Evolutionary conservation across 2,113 vertebrate genomes (phyloP), one percentile per base, ranked within the genome.

Genomic region (Rhea americana): DNA sequence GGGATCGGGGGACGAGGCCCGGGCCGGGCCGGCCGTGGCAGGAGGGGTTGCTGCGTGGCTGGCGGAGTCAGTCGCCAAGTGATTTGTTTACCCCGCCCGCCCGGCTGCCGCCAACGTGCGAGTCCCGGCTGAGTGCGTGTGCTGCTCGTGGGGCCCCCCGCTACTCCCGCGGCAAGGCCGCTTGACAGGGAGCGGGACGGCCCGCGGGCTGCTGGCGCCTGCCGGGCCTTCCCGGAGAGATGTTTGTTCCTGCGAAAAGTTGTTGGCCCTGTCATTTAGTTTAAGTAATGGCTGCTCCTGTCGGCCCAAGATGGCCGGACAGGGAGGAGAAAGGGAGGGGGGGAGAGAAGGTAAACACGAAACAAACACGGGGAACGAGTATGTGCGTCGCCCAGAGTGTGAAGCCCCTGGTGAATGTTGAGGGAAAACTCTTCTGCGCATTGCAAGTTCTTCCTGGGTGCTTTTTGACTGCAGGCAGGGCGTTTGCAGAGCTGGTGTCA

Each of bases 231-330:
- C 66, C 9, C 30, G 55, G n/a, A 80, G 73, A 35, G 73, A 37
- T 91, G 95, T 95, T 96, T 87, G 93, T 93, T 95, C 96, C 92
- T 85, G 89, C 95, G 92, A 74, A 98, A 98, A 97, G 97, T 98
- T 98, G 94, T 97, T 95, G 96, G 95, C 96, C 95, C 97, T 98
- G 97, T 97, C 97, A 97, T 98, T 97, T 97, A 98, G 97, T 97
- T 98, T 98, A 98, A 98, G 95, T 98, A 98, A 99, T 98, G 98
- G 98, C 98, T 98, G 98, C 97, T 98, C 96, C 95, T 96, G 92
- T 97, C 97, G 96, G 98, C 95, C 97, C 98, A 98, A 99, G 98
- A 99, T 99, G 98, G 98, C 98, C 98, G 98, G 97, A 97, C 96
- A 96, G 96, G 97, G 97, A 95, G 97, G 97, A 96, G 97, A 95